Conservation (phyloP, 2,888 invertebrate genomes). For the Andricus quercusramuli region DNA sequence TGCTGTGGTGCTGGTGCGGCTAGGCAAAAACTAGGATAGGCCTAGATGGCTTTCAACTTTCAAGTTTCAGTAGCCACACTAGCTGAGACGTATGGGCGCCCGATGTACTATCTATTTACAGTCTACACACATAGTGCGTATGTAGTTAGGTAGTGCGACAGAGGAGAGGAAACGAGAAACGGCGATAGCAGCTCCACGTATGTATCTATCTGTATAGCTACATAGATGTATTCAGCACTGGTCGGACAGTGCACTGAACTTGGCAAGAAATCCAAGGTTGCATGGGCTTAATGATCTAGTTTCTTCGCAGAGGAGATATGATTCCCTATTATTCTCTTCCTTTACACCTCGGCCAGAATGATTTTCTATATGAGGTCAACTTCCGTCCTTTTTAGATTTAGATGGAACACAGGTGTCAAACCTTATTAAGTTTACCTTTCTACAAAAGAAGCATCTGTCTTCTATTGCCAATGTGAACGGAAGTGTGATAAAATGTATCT, state of each 20-base stretch:
- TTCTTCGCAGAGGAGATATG: slow-evolving; percentile 68
- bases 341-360: slow-evolving; percentile 15
- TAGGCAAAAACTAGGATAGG: slow-evolving; percentile 75
- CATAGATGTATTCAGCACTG: slow-evolving; percentile 41
- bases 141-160: not conserved
- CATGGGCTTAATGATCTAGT: slow-evolving; percentile 75
- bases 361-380: slow-evolving; percentile 17
- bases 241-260: slow-evolving; percentile 74
- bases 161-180: slow-evolving; percentile 4
- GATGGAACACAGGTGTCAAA: slow-evolving; percentile 36
- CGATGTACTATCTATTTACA: not conserved
- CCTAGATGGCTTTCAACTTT: slow-evolving; percentile 68
- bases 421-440: not conserved
- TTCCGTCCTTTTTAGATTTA: slow-evolving; percentile 23
- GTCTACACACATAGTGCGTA: slow-evolving; percentile 27
- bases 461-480: not conserved
- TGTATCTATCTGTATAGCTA: not conserved
- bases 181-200: slow-evolving; percentile 3
- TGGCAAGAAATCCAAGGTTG: slow-evolving; percentile 77
- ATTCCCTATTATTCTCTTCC: slow-evolving; percentile 59
- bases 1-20: slow-evolving; percentile 48
- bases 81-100: slow-evolving; percentile 20
- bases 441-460: slow-evolving; percentile 11
- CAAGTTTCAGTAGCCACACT: slow-evolving; percentile 17
- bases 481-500: slow-evolving; percentile 14